Conservation (phyloP, 1,140 invertebrate species). For the Probaryconus sp. region DNA sequence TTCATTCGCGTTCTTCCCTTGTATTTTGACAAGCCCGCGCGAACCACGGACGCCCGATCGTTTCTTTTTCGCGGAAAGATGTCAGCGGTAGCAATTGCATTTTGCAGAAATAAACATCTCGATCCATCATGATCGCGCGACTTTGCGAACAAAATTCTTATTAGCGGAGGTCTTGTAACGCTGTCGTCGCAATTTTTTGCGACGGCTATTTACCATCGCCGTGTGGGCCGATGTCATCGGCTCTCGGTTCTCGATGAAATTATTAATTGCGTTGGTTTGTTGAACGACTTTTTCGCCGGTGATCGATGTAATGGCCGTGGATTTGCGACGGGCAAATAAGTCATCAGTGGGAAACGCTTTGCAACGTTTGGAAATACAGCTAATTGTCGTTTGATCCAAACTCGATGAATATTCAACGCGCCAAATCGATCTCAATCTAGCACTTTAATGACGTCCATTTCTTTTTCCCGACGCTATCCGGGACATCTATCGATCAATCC, state of each 20-base stretch:
- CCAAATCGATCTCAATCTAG: slow-evolving; percentile 36
- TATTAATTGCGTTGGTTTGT: slow-evolving; percentile 29
- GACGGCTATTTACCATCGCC: slow-evolving; percentile 12
- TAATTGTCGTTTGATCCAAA: slow-evolving; percentile 33
- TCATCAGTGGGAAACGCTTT: slow-evolving; percentile 11
- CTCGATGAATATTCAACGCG: slow-evolving; percentile 41
- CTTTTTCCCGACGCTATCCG: slow-evolving; percentile 16
- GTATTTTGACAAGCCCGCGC: slow-evolving; percentile 23
- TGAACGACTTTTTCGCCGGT: slow-evolving; percentile 18
- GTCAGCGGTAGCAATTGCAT: slow-evolving; percentile 21
- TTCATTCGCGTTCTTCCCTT: slow-evolving; percentile 9
- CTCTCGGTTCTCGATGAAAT: background rate
- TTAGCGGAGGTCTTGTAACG: slow-evolving; percentile 45
- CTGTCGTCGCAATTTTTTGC: slow-evolving; percentile 25
- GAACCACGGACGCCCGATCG: background rate
- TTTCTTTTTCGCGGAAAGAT: slow-evolving; percentile 18
- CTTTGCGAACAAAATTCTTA: slow-evolving; percentile 45
- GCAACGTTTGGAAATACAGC: slow-evolving; percentile 6
- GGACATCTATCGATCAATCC: slow-evolving; percentile 43
- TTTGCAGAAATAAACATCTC: slow-evolving; percentile 28
- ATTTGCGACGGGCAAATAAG: slow-evolving; percentile 30
- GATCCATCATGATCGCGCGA: slow-evolving; percentile 55
- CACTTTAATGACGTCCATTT: slow-evolving; percentile 18
- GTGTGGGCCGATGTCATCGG: slow-evolving; percentile 15
- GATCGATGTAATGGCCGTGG: slow-evolving; percentile 13